Evolutionary conservation across 2,888 invertebrate species (phyloP).

Genomic region (Chouioia cunea): DNA sequence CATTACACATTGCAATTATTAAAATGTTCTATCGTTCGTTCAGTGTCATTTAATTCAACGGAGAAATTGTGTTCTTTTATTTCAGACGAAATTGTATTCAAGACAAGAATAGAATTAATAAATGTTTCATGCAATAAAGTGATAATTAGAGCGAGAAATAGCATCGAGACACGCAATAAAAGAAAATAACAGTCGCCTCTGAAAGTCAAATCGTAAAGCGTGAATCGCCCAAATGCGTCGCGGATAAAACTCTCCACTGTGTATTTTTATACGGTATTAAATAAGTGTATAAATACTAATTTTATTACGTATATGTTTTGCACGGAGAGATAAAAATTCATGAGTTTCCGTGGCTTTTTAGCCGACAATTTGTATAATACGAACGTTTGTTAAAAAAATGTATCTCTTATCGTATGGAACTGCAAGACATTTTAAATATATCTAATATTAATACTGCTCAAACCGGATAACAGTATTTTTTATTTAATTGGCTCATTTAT

Average conservation of each 20-base stretch:
- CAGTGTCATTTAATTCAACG: no score
- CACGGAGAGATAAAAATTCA: constrained; percentile 20
- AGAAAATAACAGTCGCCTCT: constrained; percentile 17
- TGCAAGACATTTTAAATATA: neutral
- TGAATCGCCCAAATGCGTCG: no score
- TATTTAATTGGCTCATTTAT: constrained; percentile 16
- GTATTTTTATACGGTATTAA: neutral
- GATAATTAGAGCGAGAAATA: constrained; percentile 25
- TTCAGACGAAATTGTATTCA: no score
- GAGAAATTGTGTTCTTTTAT: no score
- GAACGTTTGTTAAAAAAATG: constrained; percentile 9
- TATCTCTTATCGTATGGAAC: neutral
- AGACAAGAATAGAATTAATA: no score
- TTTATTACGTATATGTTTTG: neutral
- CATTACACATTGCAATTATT: no score
- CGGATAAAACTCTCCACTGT: neutral
- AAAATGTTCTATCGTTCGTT: no score
- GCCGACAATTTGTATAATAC: constrained; percentile 13
- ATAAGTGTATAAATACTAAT: constrained; percentile 2
- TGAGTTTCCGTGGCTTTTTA: constrained; percentile 7
- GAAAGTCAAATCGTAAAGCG: no score
- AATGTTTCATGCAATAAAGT: constrained; percentile 7
- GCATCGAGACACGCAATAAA: constrained; percentile 1
- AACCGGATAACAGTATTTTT: constrained; percentile 2
- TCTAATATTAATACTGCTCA: constrained; percentile 12